A percentile compares a stretch with the other conserved stretches of the same genome.
These are phyloP conservation scores for Iselma pallidipennis DNA, from an alignment of 2,888 invertebrate genomes.

Conservation along the genomic window DNA sequence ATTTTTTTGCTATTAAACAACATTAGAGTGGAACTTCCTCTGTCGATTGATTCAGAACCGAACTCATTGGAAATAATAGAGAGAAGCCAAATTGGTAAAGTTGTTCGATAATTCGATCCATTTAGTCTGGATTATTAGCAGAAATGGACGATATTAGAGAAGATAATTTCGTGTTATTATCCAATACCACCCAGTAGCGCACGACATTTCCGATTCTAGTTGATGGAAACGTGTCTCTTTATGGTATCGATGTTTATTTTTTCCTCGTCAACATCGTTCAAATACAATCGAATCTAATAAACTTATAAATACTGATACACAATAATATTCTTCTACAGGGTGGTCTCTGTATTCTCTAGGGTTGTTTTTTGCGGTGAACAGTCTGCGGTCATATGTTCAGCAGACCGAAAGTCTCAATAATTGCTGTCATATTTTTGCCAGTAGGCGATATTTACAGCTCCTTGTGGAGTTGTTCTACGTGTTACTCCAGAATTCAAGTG, in stretches of 20 bases:
- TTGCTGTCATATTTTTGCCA: too few species aligned
- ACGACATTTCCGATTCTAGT: conserved; percentile 43
- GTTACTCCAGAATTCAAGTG: conserved; percentile 15
- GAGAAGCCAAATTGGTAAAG: conserved; percentile 43
- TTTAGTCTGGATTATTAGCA: conserved; percentile 46
- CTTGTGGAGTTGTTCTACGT: background rate
- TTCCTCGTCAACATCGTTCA: conserved; percentile 3
- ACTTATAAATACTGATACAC: background rate
- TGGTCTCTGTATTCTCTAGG: conserved; percentile 6
- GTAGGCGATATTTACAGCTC: background rate
- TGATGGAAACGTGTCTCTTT: conserved; percentile 32
- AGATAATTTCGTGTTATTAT: conserved; percentile 47
- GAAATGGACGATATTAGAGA: conserved; percentile 46
- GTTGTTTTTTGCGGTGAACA: conserved; percentile 6
- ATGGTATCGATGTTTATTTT: conserved; percentile 28
- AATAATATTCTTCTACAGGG: background rate
- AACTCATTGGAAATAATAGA: conserved; percentile 38
- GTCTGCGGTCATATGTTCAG: conserved; percentile 1
- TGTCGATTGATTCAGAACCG: conserved; percentile 30
- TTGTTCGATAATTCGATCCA: conserved; percentile 44
- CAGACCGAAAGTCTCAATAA: background rate
- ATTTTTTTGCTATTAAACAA: conserved; percentile 18
- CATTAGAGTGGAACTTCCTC: background rate
- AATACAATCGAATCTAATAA: conserved; percentile 1
- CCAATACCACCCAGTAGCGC: conserved; percentile 51